A percentile compares a stretch with the other conserved stretches of the same genome.
These are phyloP conservation scores for Pandemis corylana DNA, from an alignment of 2,888 invertebrate genomes.

Conservation along the genomic window DNA sequence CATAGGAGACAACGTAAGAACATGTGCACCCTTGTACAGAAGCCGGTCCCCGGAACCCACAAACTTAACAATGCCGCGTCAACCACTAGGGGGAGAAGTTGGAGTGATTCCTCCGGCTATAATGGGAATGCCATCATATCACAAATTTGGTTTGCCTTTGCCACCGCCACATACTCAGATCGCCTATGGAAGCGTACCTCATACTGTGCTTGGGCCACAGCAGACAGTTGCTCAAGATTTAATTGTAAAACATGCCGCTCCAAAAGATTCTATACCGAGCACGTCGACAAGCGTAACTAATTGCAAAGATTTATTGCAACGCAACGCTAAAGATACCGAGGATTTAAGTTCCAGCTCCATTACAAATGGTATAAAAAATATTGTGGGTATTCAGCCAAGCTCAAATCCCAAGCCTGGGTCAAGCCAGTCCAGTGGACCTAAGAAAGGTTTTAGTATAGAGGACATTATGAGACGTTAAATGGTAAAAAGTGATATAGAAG, in stretches of 20 bases:
- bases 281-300: slow-evolving; percentile 72
- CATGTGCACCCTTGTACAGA: slow-evolving; percentile 73
- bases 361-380: slow-evolving; percentile 80
- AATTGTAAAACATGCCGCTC: slow-evolving; percentile 82
- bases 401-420: slow-evolving; percentile 81
- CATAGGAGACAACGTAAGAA: slow-evolving; percentile 72
- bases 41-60: slow-evolving; percentile 81
- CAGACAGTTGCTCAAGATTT: slow-evolving; percentile 83
- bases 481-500: slow-evolving; percentile 39
- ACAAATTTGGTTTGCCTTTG: slow-evolving; percentile 79
- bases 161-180: slow-evolving; percentile 80
- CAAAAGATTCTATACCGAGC: slow-evolving; percentile 73
- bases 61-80: slow-evolving; percentile 78
- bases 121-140: slow-evolving; percentile 77
- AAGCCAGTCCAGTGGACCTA: slow-evolving; percentile 86
- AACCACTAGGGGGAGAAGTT: slow-evolving; percentile 65
- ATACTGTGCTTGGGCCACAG: slow-evolving; percentile 75
- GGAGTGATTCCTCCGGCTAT: slow-evolving; percentile 73
- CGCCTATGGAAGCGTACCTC: slow-evolving; percentile 70
- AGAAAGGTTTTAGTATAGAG: slow-evolving; percentile 95
- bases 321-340: slow-evolving; percentile 60
- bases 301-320: slow-evolving; percentile 64
- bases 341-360: slow-evolving; percentile 71
- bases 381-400: slow-evolving; percentile 80
- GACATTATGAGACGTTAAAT: slow-evolving; percentile 94